phyloP scores from a whole-genome alignment of 2,888 invertebrate species.

The Matsumyia berberina region DNA sequence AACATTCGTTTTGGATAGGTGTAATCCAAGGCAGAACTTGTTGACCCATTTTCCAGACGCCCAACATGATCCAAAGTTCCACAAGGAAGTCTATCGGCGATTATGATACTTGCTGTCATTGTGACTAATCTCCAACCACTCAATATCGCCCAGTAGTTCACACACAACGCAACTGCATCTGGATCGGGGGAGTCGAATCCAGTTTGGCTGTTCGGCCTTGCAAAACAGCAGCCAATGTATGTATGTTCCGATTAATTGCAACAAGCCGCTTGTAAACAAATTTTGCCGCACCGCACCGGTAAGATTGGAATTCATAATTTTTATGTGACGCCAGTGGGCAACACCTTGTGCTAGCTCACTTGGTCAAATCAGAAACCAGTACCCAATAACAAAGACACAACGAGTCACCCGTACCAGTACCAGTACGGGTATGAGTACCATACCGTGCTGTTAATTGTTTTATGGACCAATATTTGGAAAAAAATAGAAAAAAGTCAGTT shows the following conservation, averaged over 20 bases:
- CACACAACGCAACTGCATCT: neutral
- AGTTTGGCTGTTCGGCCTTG: conserved; percentile 21
- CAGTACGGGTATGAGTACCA: conserved; percentile 15
- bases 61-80: neutral
- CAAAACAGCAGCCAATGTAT: neutral
- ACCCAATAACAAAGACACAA: conserved; percentile 5
- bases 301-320: neutral
- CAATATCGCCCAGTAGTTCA: conserved; percentile 1
- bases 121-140: neutral
- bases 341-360: neutral
- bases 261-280: conserved; percentile 3
- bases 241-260: neutral
- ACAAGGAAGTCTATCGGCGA: conserved; percentile 18
- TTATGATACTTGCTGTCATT: no score
- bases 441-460: conserved; percentile 6
- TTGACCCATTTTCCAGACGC: conserved; percentile 13
- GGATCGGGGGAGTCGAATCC: conserved; percentile 6
- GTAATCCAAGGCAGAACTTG: neutral
- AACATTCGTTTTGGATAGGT: neutral
- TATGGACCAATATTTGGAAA: conserved; percentile 5
- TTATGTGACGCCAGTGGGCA: conserved; percentile 1
- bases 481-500: conserved; percentile 4
- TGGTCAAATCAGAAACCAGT: conserved; percentile 15
- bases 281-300: neutral
- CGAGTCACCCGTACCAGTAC: conserved; percentile 13